phyloP scores from a whole-genome alignment of 1,140 invertebrate species.

The Yoshiicerus persimilis region DNA sequence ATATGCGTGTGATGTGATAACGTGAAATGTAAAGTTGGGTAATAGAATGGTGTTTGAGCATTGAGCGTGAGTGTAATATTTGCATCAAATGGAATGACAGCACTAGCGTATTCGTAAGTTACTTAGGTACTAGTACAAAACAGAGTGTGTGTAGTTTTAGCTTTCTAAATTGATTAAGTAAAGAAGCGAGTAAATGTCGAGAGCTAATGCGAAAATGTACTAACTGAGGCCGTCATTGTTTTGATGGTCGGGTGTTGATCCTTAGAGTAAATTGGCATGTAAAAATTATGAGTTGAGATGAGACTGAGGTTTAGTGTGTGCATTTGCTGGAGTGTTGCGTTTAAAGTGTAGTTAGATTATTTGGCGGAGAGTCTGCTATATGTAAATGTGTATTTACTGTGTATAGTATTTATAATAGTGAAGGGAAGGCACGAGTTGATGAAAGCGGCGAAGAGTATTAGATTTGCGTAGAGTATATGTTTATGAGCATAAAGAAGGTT shows the following conservation, averaged over 20 bases:
- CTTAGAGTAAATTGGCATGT: background rate
- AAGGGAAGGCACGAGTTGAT: background rate
- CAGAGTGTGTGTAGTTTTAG: background rate
- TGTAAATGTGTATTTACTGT: background rate
- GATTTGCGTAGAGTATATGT: background rate
- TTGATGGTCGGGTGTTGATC: constrained; percentile 17
- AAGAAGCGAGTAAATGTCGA: background rate
- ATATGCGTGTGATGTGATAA: background rate
- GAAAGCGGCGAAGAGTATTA: background rate
- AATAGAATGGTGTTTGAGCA: constrained; percentile 2
- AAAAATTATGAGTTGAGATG: background rate
- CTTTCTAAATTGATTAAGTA: background rate
- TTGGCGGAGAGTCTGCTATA: too few species aligned
- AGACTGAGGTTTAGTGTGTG: background rate
- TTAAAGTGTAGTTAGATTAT: too few species aligned
- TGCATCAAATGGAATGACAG: background rate
- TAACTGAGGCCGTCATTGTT: constrained; percentile 1
- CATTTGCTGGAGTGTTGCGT: too few species aligned
- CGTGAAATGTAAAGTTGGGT: background rate
- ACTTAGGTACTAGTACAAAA: background rate
- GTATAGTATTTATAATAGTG: background rate
- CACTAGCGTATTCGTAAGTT: background rate
- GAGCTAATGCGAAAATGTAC: background rate
- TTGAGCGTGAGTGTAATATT: background rate
- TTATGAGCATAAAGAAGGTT: background rate